Evolutionary conservation across 2,797 vertebrate genomes (phyloP), one percentile per base, ranked within the genome.

Genomic region (Melopsittacus undulatus): DNA sequence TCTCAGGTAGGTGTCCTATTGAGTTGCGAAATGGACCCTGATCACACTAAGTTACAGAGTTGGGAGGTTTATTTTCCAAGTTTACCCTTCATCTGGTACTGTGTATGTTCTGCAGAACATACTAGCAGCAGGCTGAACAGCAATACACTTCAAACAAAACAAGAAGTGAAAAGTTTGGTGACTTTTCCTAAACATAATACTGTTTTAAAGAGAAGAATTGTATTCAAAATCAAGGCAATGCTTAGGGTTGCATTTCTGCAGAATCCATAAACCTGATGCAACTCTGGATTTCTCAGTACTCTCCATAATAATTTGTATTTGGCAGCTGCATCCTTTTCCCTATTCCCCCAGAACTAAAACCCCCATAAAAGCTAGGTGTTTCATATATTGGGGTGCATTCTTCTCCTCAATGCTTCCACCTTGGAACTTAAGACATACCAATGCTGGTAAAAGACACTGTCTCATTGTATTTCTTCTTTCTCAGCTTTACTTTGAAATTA

Each of bases 381-480:
- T 84, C 17, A 59, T 6, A 32, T 38, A 69, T 27, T 46, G 22
- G 45, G 34, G 14, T 2, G 1, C 18, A 67, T 18, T 14, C 17
- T 61, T 45, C 22, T 14, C 48, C 22, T 51, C 57, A 40, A 4
- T 21, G 52, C 8, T 59, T 85, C 19, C 6, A 34, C 48, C 16
- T 56, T 69, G 48, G 51, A 83, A 69, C 17, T 49, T 68, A 80
- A 74, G 11, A 74, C 11, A 82, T 30, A 66, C 5, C 3, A 83
- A 43, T 0, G 5, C 0, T 38, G 19, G 10, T 40, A 46, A 72
- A 18, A 77, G 6, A 54, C 32, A 63, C 4, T 42, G 22, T 24
- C 19, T 38, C 30, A 61, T 1, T 3, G 2, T 27, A 34, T 54
- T 57, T 85, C 29, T 32, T 38, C 32, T 45, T 86, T 81, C 22